phyloP scores from a whole-genome alignment of 1,140 invertebrate genomes.

The Tetragnatha versicolor region DNA sequence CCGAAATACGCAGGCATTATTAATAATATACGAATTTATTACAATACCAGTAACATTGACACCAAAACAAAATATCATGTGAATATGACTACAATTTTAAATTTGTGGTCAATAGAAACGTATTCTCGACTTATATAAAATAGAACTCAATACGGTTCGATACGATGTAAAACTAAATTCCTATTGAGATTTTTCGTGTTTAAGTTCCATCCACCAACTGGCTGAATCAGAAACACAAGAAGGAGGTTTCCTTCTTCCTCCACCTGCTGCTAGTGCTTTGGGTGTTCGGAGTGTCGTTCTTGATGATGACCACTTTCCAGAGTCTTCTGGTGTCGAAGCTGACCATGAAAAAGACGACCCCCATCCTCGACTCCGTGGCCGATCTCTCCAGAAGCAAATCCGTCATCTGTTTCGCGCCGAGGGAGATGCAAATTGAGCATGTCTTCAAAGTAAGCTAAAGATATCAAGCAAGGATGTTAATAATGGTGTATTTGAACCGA shows the following conservation, averaged over 20 bases:
- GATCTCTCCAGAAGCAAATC: not conserved
- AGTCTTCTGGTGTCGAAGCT: conserved; percentile 31
- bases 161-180: not conserved
- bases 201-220: not conserved
- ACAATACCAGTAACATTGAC: no score
- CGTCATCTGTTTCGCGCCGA: not conserved
- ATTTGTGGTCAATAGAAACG: not conserved
- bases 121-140: not conserved
- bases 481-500: no score
- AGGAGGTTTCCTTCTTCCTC: not conserved
- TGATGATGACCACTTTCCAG: conserved; percentile 30
- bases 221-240: not conserved
- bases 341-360: conserved; percentile 1
- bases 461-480: no score
- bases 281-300: conserved; percentile 9
- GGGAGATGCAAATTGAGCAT: conserved; percentile 28
- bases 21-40: no score
- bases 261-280: not conserved
- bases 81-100: not conserved
- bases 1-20: no score
- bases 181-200: not conserved
- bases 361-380: not conserved
- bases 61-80: not conserved
- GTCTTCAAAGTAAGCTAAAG: not conserved
- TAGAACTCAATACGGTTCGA: not conserved